A percentile compares a stretch with the other conserved stretches of the same genome.
These are phyloP conservation scores for Spilarctia lutea DNA, from an alignment of 2,888 invertebrate species.

Conservation along the genomic window DNA sequence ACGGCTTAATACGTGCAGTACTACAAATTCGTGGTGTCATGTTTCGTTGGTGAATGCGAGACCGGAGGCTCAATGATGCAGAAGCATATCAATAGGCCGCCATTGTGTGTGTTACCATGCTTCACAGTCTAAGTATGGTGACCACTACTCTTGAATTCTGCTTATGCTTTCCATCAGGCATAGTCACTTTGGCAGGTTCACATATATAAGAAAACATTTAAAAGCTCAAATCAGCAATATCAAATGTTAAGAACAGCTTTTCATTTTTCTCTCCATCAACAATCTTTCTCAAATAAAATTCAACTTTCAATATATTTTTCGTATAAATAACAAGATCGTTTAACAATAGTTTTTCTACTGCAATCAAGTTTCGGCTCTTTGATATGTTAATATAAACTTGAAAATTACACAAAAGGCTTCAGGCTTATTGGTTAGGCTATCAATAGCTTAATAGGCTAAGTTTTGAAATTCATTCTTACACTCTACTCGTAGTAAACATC, in stretches of 20 bases:
- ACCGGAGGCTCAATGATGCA: too few relatives aligned
- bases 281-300: not conserved
- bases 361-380: constrained; percentile 31
- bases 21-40: too few relatives aligned
- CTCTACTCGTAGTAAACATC: not conserved
- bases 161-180: too few relatives aligned
- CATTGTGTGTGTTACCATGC: too few relatives aligned
- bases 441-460: constrained; percentile 18
- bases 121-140: too few relatives aligned
- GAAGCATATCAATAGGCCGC: too few relatives aligned
- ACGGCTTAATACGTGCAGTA: too few relatives aligned
- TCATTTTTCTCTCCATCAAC: not conserved
- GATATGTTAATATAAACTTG: constrained; percentile 36
- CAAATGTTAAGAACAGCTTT: not conserved
- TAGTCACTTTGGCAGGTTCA: too few relatives aligned
- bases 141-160: too few relatives aligned
- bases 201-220: not conserved
- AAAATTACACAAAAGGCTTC: constrained; percentile 23
- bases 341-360: constrained; percentile 20
- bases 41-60: too few relatives aligned
- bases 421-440: constrained; percentile 14
- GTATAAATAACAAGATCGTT: constrained; percentile 12
- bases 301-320: constrained; percentile 7
- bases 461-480: constrained; percentile 19
- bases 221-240: not conserved